Evolutionary conservation across 2,888 invertebrate genomes (phyloP), one percentile per base, ranked within the genome.

Genomic region (Anthrax anthrax): DNA sequence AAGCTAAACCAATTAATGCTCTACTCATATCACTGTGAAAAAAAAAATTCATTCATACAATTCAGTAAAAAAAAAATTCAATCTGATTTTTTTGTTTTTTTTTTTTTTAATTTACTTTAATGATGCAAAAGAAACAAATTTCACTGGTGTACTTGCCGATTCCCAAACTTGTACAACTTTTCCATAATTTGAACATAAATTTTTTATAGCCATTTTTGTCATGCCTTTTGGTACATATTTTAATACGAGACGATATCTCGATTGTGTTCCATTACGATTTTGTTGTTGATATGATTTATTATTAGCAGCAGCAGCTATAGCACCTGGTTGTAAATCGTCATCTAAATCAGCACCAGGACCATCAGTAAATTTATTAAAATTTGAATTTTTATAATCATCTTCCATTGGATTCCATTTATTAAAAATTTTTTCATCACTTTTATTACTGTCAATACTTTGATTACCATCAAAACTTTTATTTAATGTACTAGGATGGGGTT

Each of bases 261-360:
- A n/a, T n/a, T n/a, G n/a, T n/a, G n/a, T n/a, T 2, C 36, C 37
- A 5, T 17, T 27, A 23, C 14, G 8, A 6, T 4, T 16, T 17
- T 38, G 16, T 3, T 34, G n/a, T 18, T 17, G 14, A 8, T 36
- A 32, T 13, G 16, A 16, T 19, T 23, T 40, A 9, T 6, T 27
- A 1, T 3, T 2, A 4, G 27, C 41, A 27, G 16, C 6, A 5
- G 41, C 18, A 5, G 48, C 48, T 34, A 50, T 18, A 3, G 47
- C 50, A 6, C 45, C 50, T 5, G 50, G 48, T 29, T 50, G 50
- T 16, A 45, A 34, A 36, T 43, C 43, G 3, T 44, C 47, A 17
- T 47, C 47, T 23, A 50, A 40, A 14, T 41, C 42, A 2, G 47
- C 48, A 13, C 50, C 50, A n/a, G 50, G 48, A 1, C 50, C 50